phyloP scores from a whole-genome alignment of 1,140 invertebrate genomes.

The Dinoponera quadriceps region DNA sequence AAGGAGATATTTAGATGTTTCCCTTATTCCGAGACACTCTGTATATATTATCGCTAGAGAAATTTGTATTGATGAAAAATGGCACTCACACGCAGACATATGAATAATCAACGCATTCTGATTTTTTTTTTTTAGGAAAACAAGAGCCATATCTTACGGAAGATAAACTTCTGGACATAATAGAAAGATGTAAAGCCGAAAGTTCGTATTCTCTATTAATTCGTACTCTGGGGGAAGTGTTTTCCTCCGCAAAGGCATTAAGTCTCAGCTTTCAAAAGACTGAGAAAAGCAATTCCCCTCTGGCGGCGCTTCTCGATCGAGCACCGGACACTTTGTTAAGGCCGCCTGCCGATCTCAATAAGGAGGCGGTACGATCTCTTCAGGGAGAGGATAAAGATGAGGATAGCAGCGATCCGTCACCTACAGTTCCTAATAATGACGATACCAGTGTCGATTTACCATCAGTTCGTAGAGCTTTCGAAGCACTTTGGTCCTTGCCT shows the following conservation, averaged over 20 bases:
- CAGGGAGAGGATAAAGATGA: slow-evolving; percentile 95
- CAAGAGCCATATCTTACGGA: slow-evolving; percentile 88
- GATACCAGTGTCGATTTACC: slow-evolving; percentile 87
- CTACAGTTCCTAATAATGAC: slow-evolving; percentile 84
- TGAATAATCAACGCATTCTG: neutral
- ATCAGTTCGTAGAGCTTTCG: slow-evolving; percentile 89
- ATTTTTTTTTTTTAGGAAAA: slow-evolving; percentile 78
- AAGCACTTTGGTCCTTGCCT: slow-evolving; percentile 85
- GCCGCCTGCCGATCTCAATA: slow-evolving; percentile 85
- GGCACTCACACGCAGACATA: neutral
- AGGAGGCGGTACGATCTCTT: slow-evolving; percentile 89
- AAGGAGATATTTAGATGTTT: too few relatives aligned
- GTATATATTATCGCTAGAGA: too few relatives aligned
- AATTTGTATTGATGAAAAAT: neutral
- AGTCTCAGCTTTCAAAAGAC: slow-evolving; percentile 89
- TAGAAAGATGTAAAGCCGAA: slow-evolving; percentile 88
- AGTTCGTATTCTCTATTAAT: slow-evolving; percentile 89
- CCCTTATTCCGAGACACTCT: too few relatives aligned
- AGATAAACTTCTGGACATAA: slow-evolving; percentile 88
- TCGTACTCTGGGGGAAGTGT: slow-evolving; percentile 90
- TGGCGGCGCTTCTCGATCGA: slow-evolving; percentile 85
- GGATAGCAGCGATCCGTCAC: slow-evolving; percentile 88
- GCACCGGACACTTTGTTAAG: slow-evolving; percentile 82
- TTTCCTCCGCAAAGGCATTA: slow-evolving; percentile 90
- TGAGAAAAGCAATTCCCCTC: slow-evolving; percentile 82